Conservation (phyloP, 1,140 invertebrate genomes). For the Nasonia vitripennis region DNA sequence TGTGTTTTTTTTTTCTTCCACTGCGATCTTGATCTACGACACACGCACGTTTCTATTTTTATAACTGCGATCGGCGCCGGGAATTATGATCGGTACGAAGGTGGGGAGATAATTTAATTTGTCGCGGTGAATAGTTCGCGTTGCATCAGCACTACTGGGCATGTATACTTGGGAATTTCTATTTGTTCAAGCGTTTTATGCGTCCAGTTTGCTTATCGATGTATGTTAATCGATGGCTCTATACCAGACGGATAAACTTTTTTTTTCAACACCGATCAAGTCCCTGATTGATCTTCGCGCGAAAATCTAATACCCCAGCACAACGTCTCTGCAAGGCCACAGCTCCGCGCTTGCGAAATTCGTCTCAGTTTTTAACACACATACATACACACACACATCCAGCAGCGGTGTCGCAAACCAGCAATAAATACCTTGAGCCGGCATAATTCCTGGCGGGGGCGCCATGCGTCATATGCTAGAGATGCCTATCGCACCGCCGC, state of each 20-base stretch:
- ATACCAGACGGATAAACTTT: too few relatives aligned
- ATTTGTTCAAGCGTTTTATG: background rate
- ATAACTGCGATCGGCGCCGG: background rate
- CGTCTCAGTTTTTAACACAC: background rate
- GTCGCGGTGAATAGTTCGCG: background rate
- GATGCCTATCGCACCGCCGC: conserved; percentile 17
- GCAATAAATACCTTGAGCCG: conserved; percentile 61
- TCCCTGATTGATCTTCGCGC: too few relatives aligned
- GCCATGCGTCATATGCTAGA: conserved; percentile 65
- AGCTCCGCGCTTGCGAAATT: background rate
- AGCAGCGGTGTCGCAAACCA: conserved; percentile 10
- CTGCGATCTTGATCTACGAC: conserved; percentile 1
- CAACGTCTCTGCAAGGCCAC: too few relatives aligned
- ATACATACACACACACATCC: too few relatives aligned
- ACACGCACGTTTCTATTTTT: background rate
- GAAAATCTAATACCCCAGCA: too few relatives aligned
- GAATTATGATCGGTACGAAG: background rate
- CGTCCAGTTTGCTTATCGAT: background rate
- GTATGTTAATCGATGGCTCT: background rate
- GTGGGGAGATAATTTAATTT: background rate
- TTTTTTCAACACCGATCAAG: too few relatives aligned
- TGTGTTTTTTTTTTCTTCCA: background rate
- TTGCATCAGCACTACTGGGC: background rate
- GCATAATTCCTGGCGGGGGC: conserved; percentile 61
- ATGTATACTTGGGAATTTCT: background rate